Percentiles rank a stretch among this genome's conserved stretches.
These are phyloP conservation scores for Acanthosepion pharaonis DNA, from an alignment of 2,888 invertebrate genomes.

Conservation along the genomic window DNA sequence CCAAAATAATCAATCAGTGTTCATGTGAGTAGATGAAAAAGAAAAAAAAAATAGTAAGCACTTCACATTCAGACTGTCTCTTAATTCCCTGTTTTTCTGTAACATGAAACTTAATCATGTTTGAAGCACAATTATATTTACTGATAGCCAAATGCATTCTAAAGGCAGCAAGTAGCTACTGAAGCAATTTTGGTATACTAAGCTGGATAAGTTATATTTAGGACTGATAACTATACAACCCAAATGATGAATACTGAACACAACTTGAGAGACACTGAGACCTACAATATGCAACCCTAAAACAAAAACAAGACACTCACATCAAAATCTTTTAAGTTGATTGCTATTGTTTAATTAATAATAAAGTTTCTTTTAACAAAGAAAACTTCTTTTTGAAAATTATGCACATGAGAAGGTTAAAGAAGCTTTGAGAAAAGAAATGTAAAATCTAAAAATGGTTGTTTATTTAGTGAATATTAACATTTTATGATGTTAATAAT, in stretches of 20 bases:
- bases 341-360: not conserved
- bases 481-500: too few species aligned
- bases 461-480: too few species aligned
- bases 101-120: not conserved
- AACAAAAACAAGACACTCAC: not conserved
- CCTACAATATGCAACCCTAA: not conserved
- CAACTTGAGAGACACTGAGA: not conserved
- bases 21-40: too few species aligned
- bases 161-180: not conserved
- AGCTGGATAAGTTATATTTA: not conserved
- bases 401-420: not conserved
- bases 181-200: not conserved
- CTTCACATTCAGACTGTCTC: not conserved
- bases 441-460: too few species aligned
- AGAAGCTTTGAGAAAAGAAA: too few species aligned
- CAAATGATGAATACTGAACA: not conserved
- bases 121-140: not conserved
- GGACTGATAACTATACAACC: not conserved
- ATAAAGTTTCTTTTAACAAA: not conserved
- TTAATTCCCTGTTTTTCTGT: not conserved
- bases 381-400: not conserved
- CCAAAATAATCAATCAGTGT: too few species aligned
- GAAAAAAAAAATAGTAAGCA: too few species aligned
- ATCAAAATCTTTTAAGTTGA: not conserved
- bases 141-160: not conserved